Conservation (phyloP, 2,113 vertebrate species). For the Petrocephalus microphthalmus region DNA sequence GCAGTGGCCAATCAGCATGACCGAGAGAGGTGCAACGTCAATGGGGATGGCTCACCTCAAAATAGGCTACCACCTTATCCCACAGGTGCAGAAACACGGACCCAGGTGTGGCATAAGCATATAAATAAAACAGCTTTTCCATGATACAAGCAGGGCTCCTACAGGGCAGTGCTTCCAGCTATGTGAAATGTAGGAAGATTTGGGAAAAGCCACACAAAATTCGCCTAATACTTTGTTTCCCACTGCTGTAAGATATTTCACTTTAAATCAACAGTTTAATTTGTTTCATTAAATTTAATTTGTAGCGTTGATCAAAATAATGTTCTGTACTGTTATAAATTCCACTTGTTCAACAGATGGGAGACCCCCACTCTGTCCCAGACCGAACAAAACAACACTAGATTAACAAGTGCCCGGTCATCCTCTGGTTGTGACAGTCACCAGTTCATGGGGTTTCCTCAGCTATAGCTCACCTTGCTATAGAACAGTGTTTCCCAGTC, state of each 20-base stretch:
- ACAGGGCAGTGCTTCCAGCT: conserved; percentile 46
- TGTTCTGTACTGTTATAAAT: conserved; percentile 30
- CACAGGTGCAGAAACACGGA: conserved; percentile 39
- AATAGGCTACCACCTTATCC: conserved; percentile 25
- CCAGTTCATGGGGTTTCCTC: conserved; percentile 54
- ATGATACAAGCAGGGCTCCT: conserved; percentile 28
- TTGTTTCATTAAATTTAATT: no score
- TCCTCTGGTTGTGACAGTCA: conserved; percentile 30
- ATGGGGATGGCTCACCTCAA: conserved; percentile 19
- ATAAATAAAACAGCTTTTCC: conserved; percentile 41
- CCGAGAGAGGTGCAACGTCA: conserved; percentile 38
- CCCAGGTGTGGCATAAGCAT: conserved; percentile 47
- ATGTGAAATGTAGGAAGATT: conserved; percentile 44
- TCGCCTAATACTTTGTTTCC: neutral
- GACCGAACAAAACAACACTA: conserved; percentile 54
- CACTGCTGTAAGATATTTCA: neutral
- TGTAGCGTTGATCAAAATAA: neutral
- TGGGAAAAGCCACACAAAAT: neutral
- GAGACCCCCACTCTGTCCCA: conserved; percentile 49
- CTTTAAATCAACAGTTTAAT: conserved; percentile 18
- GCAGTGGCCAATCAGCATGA: neutral
- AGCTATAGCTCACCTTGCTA: conserved; percentile 52
- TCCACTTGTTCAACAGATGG: conserved; percentile 48
- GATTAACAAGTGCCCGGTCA: conserved; percentile 58
- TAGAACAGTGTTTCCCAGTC: neutral